Percentiles rank a stretch among this genome's conserved stretches.
These are phyloP conservation scores for Caranx ignobilis DNA, from an alignment of 2,113 vertebrate genomes.

Conservation along the genomic window DNA sequence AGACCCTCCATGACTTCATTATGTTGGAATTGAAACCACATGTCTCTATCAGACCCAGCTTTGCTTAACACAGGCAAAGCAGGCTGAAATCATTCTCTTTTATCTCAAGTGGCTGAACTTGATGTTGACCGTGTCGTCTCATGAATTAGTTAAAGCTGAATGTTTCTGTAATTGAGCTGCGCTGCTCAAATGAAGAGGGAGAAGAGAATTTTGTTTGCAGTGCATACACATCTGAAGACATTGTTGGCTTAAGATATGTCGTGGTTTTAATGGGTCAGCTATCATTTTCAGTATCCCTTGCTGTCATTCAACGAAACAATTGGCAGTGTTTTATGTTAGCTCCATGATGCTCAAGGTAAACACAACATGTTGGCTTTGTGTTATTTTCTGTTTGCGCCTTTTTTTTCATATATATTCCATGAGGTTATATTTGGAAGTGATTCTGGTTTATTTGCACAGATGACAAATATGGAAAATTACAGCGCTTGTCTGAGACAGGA, in stretches of 20 bases:
- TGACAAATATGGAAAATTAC: constrained; percentile 61
- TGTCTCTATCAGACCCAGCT: constrained; percentile 33
- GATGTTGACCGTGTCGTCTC: constrained; percentile 53
- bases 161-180: constrained; percentile 44
- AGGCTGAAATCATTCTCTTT: constrained; percentile 47
- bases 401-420: constrained; percentile 30
- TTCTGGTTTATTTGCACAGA: constrained; percentile 56
- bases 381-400: constrained; percentile 38
- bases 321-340: constrained; percentile 20
- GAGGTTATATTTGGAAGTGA: constrained; percentile 58
- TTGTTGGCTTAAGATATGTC: constrained; percentile 14
- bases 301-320: constrained; percentile 31
- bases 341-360: constrained; percentile 42
- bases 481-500: not conserved
- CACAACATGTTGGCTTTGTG: constrained; percentile 34
- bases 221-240: constrained; percentile 17
- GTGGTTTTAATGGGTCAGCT: constrained; percentile 61
- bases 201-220: constrained; percentile 22
- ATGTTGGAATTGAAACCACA: constrained; percentile 50
- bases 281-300: constrained; percentile 40
- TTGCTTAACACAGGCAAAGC: constrained; percentile 31
- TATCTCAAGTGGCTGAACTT: constrained; percentile 56
- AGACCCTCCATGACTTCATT: constrained; percentile 59
- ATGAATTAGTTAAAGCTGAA: constrained; percentile 52
- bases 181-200: constrained; percentile 12